Base-by-base conservation (phyloP, 2,113 vertebrate genomes). In the Trematocara macrostoma region DNA sequence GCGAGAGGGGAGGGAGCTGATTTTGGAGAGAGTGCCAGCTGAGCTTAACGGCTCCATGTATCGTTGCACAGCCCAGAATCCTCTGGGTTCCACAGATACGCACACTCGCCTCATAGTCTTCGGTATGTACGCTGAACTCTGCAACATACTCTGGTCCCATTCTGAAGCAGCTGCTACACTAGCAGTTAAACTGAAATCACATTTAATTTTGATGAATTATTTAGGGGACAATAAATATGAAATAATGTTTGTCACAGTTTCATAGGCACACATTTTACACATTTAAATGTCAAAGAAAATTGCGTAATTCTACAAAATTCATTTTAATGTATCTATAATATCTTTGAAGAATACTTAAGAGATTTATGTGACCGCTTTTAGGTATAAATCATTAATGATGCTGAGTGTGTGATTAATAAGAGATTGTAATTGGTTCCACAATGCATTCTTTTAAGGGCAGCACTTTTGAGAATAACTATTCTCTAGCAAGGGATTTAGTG, bases 21-120 rank as follows among this genome's bases (percentile, higher is more conserved):
- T 99, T 79, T 93, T 99, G 95, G 98, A 99, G 93, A 85, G 98
- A 3, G 98, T 99, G 8, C 98, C 98, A 0, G 98, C 98, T 0
- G 98, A 99, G 88, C 97, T 99, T 61, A 99, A 99, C 0, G 99
- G 99, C 81, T 98, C 98, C 94, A 98, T 99, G 99, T 99, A 98
- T 88, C 98, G 98, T 93, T 99, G 98, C 96, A 99, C 98, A 0
- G 98, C 98, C 31, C 98, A 99, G 96, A 99, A 99, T 94, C 98
- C 98, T 0, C 93, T 99, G 94, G 99, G 98, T 76, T 98, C 98
- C 93, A 99, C 98, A 0, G 98, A 99, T 94, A 99, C 98, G 2
- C 99, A 99, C 96, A 99, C 97, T 6, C 96, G 99, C 88, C 98
- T 99, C 96, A 99, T 99, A 10, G 98, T 99, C 79, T 99, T 99